phyloP scores from a whole-genome alignment of 2,888 invertebrate species.

The Myopa testacea region DNA sequence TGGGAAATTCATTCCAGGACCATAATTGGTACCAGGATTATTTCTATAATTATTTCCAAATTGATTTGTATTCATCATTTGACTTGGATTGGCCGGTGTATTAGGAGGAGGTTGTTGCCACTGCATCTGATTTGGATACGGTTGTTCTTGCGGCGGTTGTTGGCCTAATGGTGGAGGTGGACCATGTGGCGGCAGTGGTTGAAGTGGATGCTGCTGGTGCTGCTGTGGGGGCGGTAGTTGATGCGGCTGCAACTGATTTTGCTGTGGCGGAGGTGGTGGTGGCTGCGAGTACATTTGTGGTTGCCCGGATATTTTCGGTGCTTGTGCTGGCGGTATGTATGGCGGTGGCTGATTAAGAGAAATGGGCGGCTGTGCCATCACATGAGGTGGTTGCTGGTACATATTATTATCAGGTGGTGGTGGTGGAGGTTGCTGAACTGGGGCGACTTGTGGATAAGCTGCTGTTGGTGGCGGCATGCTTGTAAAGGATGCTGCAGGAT shows the following conservation, averaged over 20 bases:
- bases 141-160: slow-evolving; percentile 41
- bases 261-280: slow-evolving; percentile 54
- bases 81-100: slow-evolving; percentile 28
- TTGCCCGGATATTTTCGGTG: slow-evolving; percentile 57
- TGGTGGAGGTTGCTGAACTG: slow-evolving; percentile 41
- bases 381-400: slow-evolving; percentile 43
- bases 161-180: slow-evolving; percentile 38
- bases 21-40: slow-evolving; percentile 11
- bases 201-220: slow-evolving; percentile 16
- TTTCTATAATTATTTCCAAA: slow-evolving; percentile 2
- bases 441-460: slow-evolving; percentile 31
- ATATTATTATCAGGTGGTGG: slow-evolving; percentile 39
- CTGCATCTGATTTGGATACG: slow-evolving; percentile 36
- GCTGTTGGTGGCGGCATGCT: slow-evolving; percentile 47
- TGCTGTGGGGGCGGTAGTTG: not conserved
- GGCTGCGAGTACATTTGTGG: slow-evolving; percentile 63
- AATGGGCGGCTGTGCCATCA: slow-evolving; percentile 45
- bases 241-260: slow-evolving; percentile 25
- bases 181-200: slow-evolving; percentile 27
- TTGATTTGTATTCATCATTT: slow-evolving; percentile 28
- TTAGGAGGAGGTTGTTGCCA: slow-evolving; percentile 38
- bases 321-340: slow-evolving; percentile 38
- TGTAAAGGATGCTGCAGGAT: slow-evolving; percentile 31
- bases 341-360: slow-evolving; percentile 41
- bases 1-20: slow-evolving; percentile 22